Evolutionary conservation across 2,888 invertebrate genomes (phyloP), one percentile per base, ranked within the genome.

Genomic region (Microctonus hyperodae): DNA sequence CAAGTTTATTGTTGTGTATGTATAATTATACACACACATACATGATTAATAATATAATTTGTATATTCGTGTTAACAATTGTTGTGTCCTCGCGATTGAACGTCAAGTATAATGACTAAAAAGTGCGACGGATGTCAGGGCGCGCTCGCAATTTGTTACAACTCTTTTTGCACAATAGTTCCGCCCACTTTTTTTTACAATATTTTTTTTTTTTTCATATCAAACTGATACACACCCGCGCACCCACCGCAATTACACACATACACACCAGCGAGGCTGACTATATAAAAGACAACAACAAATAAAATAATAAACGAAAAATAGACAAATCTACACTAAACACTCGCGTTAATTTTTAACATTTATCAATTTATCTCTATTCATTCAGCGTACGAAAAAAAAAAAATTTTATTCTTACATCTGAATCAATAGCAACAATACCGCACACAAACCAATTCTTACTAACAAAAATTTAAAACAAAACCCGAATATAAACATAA

Each of bases 41-140:
- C 6, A 7, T n/a, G 2, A n/a, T 7, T 16, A 44, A 16, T 16
- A 7, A 44, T 44, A 5, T 55, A 55, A 4, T 31, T 53, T 53
- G 28, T 28, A 23, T 11, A 9, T 31, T 53, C 25, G 28, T 28
- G 28, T 28, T 23, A 25, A 51, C 28, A 55, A 31, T 31, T 28
- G n/a, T n/a, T n/a, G n/a, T 55, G 55, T 55, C 55, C 55, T 55
- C 55, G 31, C 55, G 55, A 55, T 55, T 33, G 55, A 55, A 31
- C 55, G 55, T 55, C 20, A 44, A 44, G 16, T 44, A n/a, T n/a
- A 7, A 31, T 55, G 31, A 55, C 31, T 16, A 7, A 31, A 31
- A 55, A 28, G 9, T 53, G 55, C 55, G 55, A 55, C 55, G 55
- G 28, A 28, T 7, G 44, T 4, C 44, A 44, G 1, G 44, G n/a